Evolutionary conservation across 2,888 invertebrate genomes (phyloP), one percentile per base, ranked within the genome.

Genomic region (Nesidiocoris tenuis): DNA sequence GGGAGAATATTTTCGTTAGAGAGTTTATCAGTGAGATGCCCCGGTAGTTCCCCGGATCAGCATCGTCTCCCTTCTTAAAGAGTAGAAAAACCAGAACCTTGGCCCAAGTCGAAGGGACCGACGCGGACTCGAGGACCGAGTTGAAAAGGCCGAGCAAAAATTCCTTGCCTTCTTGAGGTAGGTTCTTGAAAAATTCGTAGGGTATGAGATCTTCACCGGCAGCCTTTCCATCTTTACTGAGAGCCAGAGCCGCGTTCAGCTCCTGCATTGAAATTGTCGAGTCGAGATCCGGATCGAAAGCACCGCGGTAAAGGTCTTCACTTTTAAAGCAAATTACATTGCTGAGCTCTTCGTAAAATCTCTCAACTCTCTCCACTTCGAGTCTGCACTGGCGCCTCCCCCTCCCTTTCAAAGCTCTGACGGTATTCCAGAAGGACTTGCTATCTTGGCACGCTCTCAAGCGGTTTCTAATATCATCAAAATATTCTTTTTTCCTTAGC

Each of bases 1-100:
- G 22, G 19, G 70, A 56, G 22, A 70, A 70, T 56, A 70, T 17
- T 19, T 70, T 70, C 0, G 22, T 18, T 12, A 70, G 21, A 16
- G 56, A 70, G 59, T 70, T 70, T 21, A 70, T 21, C 12, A 70
- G 21, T 7, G 70, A 21, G 17, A 70, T 70, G 17, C 70, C 70
- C 19, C 70, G 3, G 17, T 61, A 61, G 21, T 61, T 70, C 16
- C 5, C 12, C 19, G 2, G 18, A 21, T 61, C 56, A 3, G n/a
- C 17, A 7, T 17, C 12, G 23, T 59, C 21, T n/a, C 70, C 70
- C 59, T 70, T 70, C 25, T 70, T 70, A n/a, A 61, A 59, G 18
- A 70, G 17, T 5, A 61, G 17, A 16, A 70, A 56, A 21, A 59
- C 12, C 1, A 17, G 7, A 9, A 70, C 56, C 12, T 17, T 18